Evolutionary conservation across 1,140 invertebrate species (phyloP).

Genomic region (Drosophila persimilis): DNA sequence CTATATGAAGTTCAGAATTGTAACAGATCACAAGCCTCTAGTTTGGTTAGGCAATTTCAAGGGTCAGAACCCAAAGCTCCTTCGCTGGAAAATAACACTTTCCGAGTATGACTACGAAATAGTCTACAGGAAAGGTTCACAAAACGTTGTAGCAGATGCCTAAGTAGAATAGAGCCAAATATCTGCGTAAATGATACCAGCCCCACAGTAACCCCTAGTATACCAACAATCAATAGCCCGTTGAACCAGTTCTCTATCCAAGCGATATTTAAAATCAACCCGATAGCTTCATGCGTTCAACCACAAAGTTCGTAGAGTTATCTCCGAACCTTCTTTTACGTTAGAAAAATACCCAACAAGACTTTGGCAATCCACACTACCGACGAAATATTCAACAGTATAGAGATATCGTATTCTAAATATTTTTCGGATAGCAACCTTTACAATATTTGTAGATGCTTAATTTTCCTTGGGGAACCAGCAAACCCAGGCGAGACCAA

Average conservation of each 20-base stretch:
- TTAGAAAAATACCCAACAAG: conserved; percentile 3
- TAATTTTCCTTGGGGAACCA: too few species aligned
- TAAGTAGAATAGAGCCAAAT: background rate
- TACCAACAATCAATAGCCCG: background rate
- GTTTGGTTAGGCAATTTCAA: background rate
- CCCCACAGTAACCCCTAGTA: background rate
- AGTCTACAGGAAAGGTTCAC: too few species aligned
- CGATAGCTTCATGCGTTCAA: background rate
- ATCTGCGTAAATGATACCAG: background rate
- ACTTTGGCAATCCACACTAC: background rate
- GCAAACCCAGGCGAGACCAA: too few species aligned
- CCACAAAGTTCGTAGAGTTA: background rate
- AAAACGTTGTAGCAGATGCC: background rate
- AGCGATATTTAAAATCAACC: too few species aligned
- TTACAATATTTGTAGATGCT: too few species aligned
- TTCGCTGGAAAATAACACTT: too few species aligned
- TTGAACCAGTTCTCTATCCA: too few species aligned
- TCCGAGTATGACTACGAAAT: too few species aligned
- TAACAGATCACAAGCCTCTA: background rate
- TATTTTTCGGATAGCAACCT: background rate
- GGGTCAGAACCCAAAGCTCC: too few species aligned
- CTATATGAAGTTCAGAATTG: conserved; percentile 2
- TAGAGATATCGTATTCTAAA: background rate
- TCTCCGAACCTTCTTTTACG: background rate
- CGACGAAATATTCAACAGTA: background rate